Conservation (phyloP, 1,140 invertebrate genomes). For the Orussus abietinus region DNA sequence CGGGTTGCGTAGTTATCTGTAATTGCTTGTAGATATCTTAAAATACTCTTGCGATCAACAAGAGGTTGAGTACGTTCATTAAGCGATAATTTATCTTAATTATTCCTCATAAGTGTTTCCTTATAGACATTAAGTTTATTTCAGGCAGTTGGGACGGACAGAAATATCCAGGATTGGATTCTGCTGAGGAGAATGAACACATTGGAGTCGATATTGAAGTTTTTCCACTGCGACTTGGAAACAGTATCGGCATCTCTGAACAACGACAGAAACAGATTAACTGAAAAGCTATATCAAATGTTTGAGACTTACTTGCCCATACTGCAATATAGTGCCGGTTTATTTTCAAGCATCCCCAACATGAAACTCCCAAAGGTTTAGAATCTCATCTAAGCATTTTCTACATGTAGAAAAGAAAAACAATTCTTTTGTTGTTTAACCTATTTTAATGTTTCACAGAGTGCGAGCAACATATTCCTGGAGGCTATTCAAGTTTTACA, state of each 20-base stretch:
- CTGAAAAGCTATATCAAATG: slow-evolving; percentile 75
- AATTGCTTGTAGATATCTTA: too few species aligned
- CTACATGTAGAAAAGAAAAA: slow-evolving; percentile 3
- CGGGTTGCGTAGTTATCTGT: too few species aligned
- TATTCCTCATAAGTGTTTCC: too few species aligned
- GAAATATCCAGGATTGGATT: slow-evolving; percentile 76
- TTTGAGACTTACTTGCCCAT: slow-evolving; percentile 82
- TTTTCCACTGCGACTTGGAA: slow-evolving; percentile 76
- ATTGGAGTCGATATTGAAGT: slow-evolving; percentile 67
- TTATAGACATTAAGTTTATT: too few species aligned
- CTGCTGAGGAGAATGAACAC: slow-evolving; percentile 69
- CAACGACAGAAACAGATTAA: slow-evolving; percentile 61
- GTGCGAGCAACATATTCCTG: slow-evolving; percentile 74
- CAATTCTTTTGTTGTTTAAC: slow-evolving; percentile 5
- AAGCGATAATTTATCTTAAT: too few species aligned
- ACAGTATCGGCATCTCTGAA: slow-evolving; percentile 60
- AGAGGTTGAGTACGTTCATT: too few species aligned
- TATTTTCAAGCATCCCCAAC: slow-evolving; percentile 73
- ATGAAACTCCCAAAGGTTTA: slow-evolving; percentile 73
- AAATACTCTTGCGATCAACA: too few species aligned
- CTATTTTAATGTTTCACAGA: slow-evolving; percentile 51
- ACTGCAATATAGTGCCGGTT: slow-evolving; percentile 70
- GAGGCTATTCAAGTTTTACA: slow-evolving; percentile 78
- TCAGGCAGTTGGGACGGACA: slow-evolving; percentile 79
- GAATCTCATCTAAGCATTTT: slow-evolving; percentile 12